Base-by-base conservation (phyloP, 2,113 vertebrate genomes). In the Oryzias woworae region DNA sequence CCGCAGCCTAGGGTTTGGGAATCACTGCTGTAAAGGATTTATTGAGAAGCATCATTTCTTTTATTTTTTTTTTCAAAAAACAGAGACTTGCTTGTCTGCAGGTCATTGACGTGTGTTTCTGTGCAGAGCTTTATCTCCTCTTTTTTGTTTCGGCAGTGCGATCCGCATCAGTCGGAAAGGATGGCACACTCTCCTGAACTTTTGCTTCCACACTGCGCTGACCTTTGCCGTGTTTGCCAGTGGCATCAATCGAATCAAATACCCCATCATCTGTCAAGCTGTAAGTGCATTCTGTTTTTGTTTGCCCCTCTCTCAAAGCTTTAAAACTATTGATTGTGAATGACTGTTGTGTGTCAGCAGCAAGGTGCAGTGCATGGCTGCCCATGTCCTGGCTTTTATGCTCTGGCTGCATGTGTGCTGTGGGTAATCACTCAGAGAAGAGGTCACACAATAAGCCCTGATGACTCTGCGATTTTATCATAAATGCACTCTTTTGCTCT, bases 161-260 rank as follows among this genome's bases (percentile, higher is more conserved):
- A 97, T 99, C 90, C 94, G 96, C 70, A 98, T 99, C 92, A 98
- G 96, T 85, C 94, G 94, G 68, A 95, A 95, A 83, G 96, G 96
- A 90, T 95, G 97, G 92, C 97, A 99, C 78, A 94, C 94, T 84
- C 95, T 99, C 17, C 95, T 98, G 83, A 99, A 99, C 88, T 95
- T 98, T 91, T 98, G 96, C 75, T 95, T 98, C 89, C 95, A 98
- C 69, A 94, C 95, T 23, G 95, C 95, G 18, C 94, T 99, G 88
- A 98, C 97, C 17, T 97, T 96, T 89, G 92, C 96, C 26, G 95
- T 95, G 91, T 99, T 98, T 52, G 96, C 97, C 20, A 95, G 96
- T 48, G 97, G 97, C 90, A 94, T 99, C 91, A 98, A 98, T 89
- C 96, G 95, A 85, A 94, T 96, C 92, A 93, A 94, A 87, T 93